Percentiles rank a stretch among this genome's conserved stretches.
phyloP scores from a whole-genome alignment of 2,888 invertebrate species.

The Chirona hameri region DNA sequence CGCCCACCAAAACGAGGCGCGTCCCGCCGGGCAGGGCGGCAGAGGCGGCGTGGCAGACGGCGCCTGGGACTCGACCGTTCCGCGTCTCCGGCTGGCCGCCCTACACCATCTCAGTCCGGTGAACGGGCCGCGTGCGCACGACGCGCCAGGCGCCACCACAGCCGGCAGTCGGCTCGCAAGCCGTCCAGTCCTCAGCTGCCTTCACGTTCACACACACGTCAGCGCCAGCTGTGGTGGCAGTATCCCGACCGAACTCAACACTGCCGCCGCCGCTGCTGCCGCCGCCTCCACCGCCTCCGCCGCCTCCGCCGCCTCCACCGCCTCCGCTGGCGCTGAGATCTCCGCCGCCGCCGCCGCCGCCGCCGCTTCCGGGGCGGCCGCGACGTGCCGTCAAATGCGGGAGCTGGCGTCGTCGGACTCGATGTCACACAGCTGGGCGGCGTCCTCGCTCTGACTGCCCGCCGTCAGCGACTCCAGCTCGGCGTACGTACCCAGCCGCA shows the following conservation, averaged over 20 bases:
- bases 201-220: neutral
- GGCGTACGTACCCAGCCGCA: constrained; percentile 9
- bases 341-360: neutral
- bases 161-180: neutral
- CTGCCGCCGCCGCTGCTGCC: neutral
- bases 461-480: constrained; percentile 27
- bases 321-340: neutral
- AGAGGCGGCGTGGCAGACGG: no score
- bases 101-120: neutral
- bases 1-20: neutral
- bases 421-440: constrained; percentile 7
- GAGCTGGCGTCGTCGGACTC: constrained; percentile 25
- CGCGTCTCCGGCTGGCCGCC: neutral
- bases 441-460: constrained; percentile 24
- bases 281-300: neutral
- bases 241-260: neutral
- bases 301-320: neutral
- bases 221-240: neutral
- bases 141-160: neutral
- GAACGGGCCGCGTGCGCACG: neutral
- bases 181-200: neutral
- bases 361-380: neutral
- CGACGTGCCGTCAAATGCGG: neutral
- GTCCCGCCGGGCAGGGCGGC: neutral
- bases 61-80: no score